These are phyloP conservation scores for Callitettix versicolor DNA, from an alignment of 1,140 invertebrate species.

Conservation along the genomic window DNA sequence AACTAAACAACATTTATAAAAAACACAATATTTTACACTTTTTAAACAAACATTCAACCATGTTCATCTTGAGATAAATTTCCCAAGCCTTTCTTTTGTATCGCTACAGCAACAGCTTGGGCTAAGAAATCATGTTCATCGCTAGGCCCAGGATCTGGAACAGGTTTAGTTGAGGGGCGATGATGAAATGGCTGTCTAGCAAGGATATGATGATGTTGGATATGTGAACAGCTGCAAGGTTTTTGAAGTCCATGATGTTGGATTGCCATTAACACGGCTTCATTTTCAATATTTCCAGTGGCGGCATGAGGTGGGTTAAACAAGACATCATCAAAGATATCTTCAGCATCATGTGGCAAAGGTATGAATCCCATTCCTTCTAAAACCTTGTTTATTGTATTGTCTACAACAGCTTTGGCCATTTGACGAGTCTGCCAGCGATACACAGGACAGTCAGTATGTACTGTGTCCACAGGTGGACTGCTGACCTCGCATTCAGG, in stretches of 20 bases:
- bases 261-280: constrained; percentile 33
- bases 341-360: constrained; percentile 18
- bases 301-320: constrained; percentile 14
- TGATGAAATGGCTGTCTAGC: constrained; percentile 14
- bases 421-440: constrained; percentile 19
- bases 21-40: too few species aligned
- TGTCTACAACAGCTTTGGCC: constrained; percentile 25
- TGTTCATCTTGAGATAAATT: constrained; percentile 4
- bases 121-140: constrained; percentile 25
- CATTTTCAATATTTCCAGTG: constrained; percentile 28
- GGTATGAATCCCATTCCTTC: constrained; percentile 29
- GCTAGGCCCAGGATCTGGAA: not conserved
- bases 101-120: constrained; percentile 26
- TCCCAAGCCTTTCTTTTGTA: constrained; percentile 27
- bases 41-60: not conserved
- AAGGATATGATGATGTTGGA: not conserved
- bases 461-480: too few species aligned
- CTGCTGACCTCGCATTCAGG: too few species aligned
- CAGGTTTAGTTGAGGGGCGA: not conserved
- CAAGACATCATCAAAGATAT: constrained; percentile 17
- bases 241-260: constrained; percentile 31
- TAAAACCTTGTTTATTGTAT: constrained; percentile 34
- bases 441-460: constrained; percentile 1
- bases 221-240: constrained; percentile 4
- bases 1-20: too few species aligned